phyloP scores from a whole-genome alignment of 2,888 invertebrate genomes.

The Hanleya hanleyi region DNA sequence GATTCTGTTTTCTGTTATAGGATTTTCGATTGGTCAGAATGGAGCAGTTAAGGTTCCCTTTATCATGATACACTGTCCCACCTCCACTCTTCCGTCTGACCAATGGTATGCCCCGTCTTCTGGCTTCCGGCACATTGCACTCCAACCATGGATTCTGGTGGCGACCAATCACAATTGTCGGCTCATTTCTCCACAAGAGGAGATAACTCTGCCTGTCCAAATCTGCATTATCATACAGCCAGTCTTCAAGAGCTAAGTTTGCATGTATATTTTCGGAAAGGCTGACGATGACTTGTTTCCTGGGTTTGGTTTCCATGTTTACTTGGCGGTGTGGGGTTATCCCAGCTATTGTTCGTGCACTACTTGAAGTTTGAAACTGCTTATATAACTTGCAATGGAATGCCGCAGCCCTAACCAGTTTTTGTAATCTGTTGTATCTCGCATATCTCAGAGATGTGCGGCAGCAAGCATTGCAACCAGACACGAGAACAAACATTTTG shows the following conservation, averaged over 20 bases:
- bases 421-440: no score
- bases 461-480: no score
- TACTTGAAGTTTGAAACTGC: no score
- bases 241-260: conserved; percentile 96
- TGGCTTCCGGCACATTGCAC: conserved; percentile 83
- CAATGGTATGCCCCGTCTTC: conserved; percentile 81
- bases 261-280: background rate
- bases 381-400: no score
- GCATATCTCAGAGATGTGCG: no score
- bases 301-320: no score
- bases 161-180: conserved; percentile 95
- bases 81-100: conserved; percentile 95
- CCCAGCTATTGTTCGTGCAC: no score
- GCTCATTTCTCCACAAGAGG: conserved; percentile 93
- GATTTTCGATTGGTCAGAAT: conserved; percentile 89
- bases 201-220: conserved; percentile 85
- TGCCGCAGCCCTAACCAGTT: no score
- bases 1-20: conserved; percentile 90
- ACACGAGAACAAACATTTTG: no score
- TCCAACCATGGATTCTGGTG: conserved; percentile 98
- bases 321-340: no score
- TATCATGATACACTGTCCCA: conserved; percentile 97
- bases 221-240: conserved; percentile 92
- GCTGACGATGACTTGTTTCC: conserved; percentile 5
- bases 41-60: conserved; percentile 82